Evolutionary conservation across 2,888 invertebrate species (phyloP).

Genomic region (Eubasilissa splendida): DNA sequence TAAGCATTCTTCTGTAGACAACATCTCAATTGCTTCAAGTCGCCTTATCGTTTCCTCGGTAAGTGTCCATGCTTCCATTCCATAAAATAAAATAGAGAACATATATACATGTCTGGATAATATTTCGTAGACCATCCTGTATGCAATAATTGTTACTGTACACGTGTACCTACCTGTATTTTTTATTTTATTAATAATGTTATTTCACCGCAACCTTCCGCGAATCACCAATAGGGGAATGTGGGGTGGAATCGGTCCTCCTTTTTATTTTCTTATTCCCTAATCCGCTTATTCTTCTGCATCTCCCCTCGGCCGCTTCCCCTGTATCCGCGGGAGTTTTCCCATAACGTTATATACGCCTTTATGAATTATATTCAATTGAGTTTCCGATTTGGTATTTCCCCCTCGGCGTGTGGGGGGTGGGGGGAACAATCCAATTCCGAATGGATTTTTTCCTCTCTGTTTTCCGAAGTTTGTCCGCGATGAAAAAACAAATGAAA

Average conservation of each 20-base stretch:
- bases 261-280: slow-evolving; percentile 57
- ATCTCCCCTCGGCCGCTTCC: slow-evolving; percentile 45
- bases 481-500: slow-evolving; percentile 44
- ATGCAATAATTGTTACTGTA: no score
- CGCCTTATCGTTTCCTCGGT: no score
- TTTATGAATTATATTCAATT: slow-evolving; percentile 58
- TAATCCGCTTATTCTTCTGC: slow-evolving; percentile 53
- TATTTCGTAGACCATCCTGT: no score
- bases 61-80: no score
- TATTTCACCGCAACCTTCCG: neutral
- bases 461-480: slow-evolving; percentile 45
- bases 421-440: slow-evolving; percentile 51
- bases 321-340: slow-evolving; percentile 55
- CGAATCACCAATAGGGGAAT: slow-evolving; percentile 30
- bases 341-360: slow-evolving; percentile 56
- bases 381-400: slow-evolving; percentile 46
- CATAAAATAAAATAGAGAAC: no score
- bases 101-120: no score
- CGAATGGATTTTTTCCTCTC: slow-evolving; percentile 51
- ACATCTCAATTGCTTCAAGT: no score
- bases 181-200: neutral
- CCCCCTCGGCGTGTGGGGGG: slow-evolving; percentile 17
- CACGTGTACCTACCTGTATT: no score
- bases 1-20: no score
- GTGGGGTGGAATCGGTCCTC: slow-evolving; percentile 39